A percentile compares a stretch with the other conserved stretches of the same genome.
Conservation (phyloP, 2,113 vertebrate species). For the Hymenochirus boettgeri region DNA sequence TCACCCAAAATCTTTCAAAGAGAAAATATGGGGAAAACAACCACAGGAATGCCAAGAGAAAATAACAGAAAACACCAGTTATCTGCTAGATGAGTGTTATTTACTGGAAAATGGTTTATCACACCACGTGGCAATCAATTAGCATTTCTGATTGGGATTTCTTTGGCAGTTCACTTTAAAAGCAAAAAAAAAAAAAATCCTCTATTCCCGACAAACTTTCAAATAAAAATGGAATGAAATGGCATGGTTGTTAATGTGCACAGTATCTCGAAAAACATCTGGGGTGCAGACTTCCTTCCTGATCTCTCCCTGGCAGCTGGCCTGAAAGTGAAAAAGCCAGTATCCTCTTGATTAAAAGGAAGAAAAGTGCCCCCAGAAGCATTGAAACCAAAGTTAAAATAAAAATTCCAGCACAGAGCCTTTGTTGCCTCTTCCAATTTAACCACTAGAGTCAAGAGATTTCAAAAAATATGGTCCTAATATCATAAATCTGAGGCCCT, state of each 20-base stretch:
- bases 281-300: slow-evolving; percentile 36
- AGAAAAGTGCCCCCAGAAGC: slow-evolving; percentile 26
- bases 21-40: too few species aligned
- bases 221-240: too few species aligned
- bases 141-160: slow-evolving; percentile 1
- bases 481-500: slow-evolving; percentile 16
- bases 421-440: slow-evolving; percentile 4
- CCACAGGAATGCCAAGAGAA: too few species aligned
- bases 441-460: slow-evolving; percentile 15
- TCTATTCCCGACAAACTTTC: too few species aligned
- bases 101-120: too few species aligned
- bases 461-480: slow-evolving; percentile 6
- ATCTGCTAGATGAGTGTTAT: too few species aligned
- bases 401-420: background rate
- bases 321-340: slow-evolving; percentile 37
- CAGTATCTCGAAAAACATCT: slow-evolving; percentile 21
- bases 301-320: slow-evolving; percentile 22
- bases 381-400: slow-evolving; percentile 27
- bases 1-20: too few species aligned
- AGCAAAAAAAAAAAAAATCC: too few species aligned
- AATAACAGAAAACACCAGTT: too few species aligned
- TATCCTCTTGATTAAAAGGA: slow-evolving; percentile 21
- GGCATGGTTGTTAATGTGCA: slow-evolving; percentile 6
- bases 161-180: too few species aligned
- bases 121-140: too few species aligned